These are phyloP conservation scores for Caenorhabditis sp. DNA, from an alignment of 2,888 invertebrate species.

Conservation along the genomic window DNA sequence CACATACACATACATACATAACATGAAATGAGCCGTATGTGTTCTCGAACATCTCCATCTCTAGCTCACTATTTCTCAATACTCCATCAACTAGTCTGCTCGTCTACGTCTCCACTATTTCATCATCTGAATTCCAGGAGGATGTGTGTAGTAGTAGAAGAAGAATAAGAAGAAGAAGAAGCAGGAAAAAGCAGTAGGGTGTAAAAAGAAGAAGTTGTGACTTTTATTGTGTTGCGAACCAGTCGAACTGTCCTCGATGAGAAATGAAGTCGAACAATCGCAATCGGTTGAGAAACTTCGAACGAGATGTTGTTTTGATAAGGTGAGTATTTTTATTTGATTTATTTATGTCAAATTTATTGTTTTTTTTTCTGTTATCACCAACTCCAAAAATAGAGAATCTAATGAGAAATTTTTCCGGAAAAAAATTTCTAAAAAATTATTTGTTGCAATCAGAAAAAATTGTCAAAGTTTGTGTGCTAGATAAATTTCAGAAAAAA, in stretches of 20 bases:
- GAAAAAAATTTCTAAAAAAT: too few species aligned
- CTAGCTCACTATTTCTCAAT: neutral
- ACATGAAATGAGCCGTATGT: conserved; percentile 5
- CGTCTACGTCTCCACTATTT: conserved; percentile 2
- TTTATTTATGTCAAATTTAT: too few species aligned
- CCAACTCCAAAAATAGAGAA: too few species aligned
- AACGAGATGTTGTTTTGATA: neutral
- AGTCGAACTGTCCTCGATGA: neutral
- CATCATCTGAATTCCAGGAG: conserved; percentile 1
- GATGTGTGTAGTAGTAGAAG: neutral
- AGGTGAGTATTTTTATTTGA: neutral
- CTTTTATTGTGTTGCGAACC: neutral
- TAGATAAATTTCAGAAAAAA: too few species aligned
- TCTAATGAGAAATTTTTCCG: too few species aligned
- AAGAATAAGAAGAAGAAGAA: neutral
- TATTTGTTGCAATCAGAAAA: too few species aligned
- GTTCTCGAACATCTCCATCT: neutral
- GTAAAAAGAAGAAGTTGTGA: neutral
- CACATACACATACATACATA: too few species aligned
- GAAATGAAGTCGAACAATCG: neutral
- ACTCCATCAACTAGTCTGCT: neutral
- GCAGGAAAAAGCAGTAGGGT: neutral
- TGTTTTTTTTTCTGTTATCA: too few species aligned
- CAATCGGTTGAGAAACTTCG: neutral
- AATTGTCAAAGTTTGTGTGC: too few species aligned